Evolutionary conservation across 2,888 invertebrate species (phyloP), one percentile per base, ranked within the genome.

Genomic region (Steinernema scapterisci): DNA sequence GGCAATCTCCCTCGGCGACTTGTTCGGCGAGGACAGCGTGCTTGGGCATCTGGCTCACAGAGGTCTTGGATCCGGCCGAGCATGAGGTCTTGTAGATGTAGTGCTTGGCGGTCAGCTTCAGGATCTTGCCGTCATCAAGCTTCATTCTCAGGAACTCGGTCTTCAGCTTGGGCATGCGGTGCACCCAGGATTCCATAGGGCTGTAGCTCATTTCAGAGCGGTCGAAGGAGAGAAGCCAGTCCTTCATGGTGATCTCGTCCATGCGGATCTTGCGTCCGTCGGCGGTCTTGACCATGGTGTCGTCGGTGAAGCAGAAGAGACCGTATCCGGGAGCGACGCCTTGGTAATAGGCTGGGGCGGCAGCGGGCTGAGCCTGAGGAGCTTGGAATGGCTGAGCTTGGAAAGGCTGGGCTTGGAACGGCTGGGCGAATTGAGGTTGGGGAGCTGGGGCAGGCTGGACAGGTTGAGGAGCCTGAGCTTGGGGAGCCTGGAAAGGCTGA

Each of bases 61-160:
- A 19, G 9, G 38, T 38, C 38, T 38, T 38, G 5, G 38, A 38
- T 9, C 9, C 5, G 38, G 38, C 38, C 5, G 56, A 56, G 51
- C 80, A 81, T n/a, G 56, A 25, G 9, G 79, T 77, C 73, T 81
- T 82, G 75, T 82, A 86, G 45, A 86, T 83, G 77, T 78, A 83
- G 63, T 86, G 86, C 54, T 82, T 80, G 6, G 76, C 79, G 23
- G 86, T 87, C 2, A 86, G 51, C 70, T 86, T 84, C 19, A 87
- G 76, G 3, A 21, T 72, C n/a, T 75, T 79, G 46, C 85, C 85
- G 73, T 83, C 81, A 19, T 78, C 80, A 25, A 81, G 54, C 45
- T 80, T 73, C 27, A 82, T 73, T 13, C 72, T 46, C 46, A 73
- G 70, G 75, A 82, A 82, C 38, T 82, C 78, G 38, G 85, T 83